Evolutionary conservation across 2,888 invertebrate species (phyloP), one percentile per base, ranked within the genome.

Genomic region (Nesidiocoris tenuis): DNA sequence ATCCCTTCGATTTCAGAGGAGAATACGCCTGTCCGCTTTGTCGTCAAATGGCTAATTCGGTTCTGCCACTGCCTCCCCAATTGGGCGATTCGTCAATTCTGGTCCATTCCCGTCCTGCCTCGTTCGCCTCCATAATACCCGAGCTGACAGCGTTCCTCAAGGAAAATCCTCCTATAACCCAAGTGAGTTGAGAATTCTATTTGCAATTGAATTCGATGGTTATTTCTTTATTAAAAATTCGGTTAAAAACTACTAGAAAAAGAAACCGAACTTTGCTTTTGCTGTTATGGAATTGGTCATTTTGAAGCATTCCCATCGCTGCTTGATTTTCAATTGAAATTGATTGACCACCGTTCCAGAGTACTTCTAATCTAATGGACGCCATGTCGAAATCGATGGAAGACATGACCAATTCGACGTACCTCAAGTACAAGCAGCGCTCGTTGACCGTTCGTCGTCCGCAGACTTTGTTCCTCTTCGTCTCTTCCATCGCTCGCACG

Each of bases 11-110:
- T 83, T 82, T 56, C 80, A 86, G 89, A 76, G 94, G 94, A 68
- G 97, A 98, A 87, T 98, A 95, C 86, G 90, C 92, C 80, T 98
- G 98, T 85, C 98, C 98, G 23, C 87, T 98, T 79, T 98, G 98
- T 85, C 89, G 98, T 16, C 96, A 97, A 85, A 84, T 94, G 74
- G 92, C 94, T 0, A 95, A 95, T 84, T 92, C 94, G 9, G 94
- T 96, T 81, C 87, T 98, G 81, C 98, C 94, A 54, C 85, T 93
- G 63, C 90, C 91, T 76, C 91, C 91, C 0, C 88, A 90, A 82
- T 84, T 91, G 79, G 90, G 90, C 64, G 88, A 90, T 80, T 87
- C 88, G 80, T 86, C 88, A 54, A 88, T 89, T 67, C 85, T 90
- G 78, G 89, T 90, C 9, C 85, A 88, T 74, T 88, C 88, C 3